These are phyloP conservation scores for Eulemur albifrons DNA, from an alignment of 2,797 vertebrate genomes.

Conservation along the genomic window DNA sequence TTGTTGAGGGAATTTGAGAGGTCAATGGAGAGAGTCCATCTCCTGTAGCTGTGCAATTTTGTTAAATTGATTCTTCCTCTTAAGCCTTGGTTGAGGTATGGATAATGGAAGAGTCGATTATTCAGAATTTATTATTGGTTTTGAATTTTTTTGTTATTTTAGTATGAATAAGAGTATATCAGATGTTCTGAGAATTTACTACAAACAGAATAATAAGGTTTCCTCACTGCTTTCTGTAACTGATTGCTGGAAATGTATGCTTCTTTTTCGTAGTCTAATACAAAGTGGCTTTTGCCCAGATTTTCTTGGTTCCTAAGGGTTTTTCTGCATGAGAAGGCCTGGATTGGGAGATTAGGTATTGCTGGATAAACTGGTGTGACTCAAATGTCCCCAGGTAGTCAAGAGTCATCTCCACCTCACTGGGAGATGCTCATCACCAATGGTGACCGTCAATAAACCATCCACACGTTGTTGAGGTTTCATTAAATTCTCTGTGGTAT, in stretches of 20 bases:
- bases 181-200: not conserved
- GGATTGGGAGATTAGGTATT: not conserved
- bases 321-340: not conserved
- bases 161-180: not conserved
- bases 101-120: not conserved
- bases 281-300: not conserved
- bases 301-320: not conserved
- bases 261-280: not conserved
- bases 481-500: constrained; percentile 62
- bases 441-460: constrained; percentile 18
- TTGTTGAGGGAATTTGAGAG: not conserved
- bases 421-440: not conserved
- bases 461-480: constrained; percentile 13
- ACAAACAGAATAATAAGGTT: not conserved
- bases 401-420: constrained; percentile 18
- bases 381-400: constrained; percentile 13
- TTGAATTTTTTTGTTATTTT: not conserved
- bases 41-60: not conserved
- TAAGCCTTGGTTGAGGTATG: not conserved
- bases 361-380: constrained; percentile 16
- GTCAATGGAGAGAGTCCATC: not conserved
- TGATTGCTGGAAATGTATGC: not conserved
- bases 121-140: not conserved
- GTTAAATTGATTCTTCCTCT: not conserved
- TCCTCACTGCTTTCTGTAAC: not conserved